Evolutionary conservation across 2,797 vertebrate genomes (phyloP).

Genomic region (Diplodus sargus): DNA sequence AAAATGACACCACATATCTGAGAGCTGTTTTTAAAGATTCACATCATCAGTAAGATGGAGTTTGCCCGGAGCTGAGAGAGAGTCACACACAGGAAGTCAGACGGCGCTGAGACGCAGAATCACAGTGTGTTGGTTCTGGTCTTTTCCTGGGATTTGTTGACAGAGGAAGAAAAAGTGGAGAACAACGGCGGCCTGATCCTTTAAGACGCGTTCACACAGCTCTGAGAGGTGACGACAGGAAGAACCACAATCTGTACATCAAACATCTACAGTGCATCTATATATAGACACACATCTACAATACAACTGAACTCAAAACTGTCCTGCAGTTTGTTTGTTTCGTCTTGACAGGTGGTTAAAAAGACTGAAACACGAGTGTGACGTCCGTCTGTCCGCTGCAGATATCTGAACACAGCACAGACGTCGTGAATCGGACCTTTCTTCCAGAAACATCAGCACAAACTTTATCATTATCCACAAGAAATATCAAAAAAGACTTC

Average conservation of each 20-base stretch:
- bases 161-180: background rate
- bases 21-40: background rate
- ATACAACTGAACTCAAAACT: background rate
- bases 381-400: no score
- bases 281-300: background rate
- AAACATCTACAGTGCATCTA: background rate
- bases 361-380: background rate
- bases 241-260: background rate
- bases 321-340: background rate
- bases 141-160: background rate
- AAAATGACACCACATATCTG: background rate
- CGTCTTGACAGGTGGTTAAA: background rate
- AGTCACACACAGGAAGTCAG: background rate
- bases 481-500: background rate
- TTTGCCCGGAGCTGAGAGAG: background rate
- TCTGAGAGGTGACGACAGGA: background rate
- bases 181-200: background rate
- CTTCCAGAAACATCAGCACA: no score
- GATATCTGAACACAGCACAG: no score
- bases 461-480: background rate
- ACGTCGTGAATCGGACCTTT: background rate
- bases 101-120: background rate
- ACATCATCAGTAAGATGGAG: background rate
- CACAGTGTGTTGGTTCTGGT: background rate
- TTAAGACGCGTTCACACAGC: background rate